These are phyloP conservation scores for Tetropium fuscum DNA, from an alignment of 2,888 invertebrate genomes.

Conservation along the genomic window DNA sequence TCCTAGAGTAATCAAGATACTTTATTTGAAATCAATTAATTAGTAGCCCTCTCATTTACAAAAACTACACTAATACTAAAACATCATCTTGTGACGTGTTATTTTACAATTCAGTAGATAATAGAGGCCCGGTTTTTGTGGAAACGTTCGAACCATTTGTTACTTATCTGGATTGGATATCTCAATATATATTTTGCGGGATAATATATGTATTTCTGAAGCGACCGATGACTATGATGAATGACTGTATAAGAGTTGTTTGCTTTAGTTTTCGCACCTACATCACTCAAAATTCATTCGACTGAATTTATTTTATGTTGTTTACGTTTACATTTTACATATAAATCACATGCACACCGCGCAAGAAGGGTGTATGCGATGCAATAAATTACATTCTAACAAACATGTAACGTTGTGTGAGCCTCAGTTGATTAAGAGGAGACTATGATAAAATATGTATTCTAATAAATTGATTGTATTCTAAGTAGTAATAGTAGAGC, in stretches of 20 bases:
- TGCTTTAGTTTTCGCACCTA: conserved; percentile 28
- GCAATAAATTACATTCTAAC: conserved; percentile 11
- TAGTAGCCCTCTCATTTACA: too few species aligned
- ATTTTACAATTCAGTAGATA: neutral
- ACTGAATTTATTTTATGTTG: conserved; percentile 26
- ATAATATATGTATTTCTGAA: conserved; percentile 42
- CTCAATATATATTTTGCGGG: conserved; percentile 50
- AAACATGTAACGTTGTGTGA: too few species aligned
- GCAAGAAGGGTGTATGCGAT: neutral
- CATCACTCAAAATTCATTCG: conserved; percentile 26
- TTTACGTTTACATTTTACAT: conserved; percentile 21
- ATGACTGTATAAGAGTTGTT: conserved; percentile 20
- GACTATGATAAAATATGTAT: too few species aligned
- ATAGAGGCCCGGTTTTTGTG: conserved; percentile 30
- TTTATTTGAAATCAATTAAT: too few species aligned
- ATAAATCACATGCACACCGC: conserved; percentile 17
- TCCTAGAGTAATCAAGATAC: too few species aligned
- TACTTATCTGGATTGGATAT: conserved; percentile 59
- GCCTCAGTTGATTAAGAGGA: too few species aligned
- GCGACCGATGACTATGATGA: conserved; percentile 35
- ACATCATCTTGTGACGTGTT: too few species aligned
- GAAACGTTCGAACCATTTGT: conserved; percentile 52
- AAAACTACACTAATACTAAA: too few species aligned
- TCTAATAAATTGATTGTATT: too few species aligned
- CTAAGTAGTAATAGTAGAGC: too few species aligned